Evolutionary conservation across 2,113 vertebrate genomes (phyloP), one percentile per base, ranked within the genome.

Genomic region (Siniperca knerii): DNA sequence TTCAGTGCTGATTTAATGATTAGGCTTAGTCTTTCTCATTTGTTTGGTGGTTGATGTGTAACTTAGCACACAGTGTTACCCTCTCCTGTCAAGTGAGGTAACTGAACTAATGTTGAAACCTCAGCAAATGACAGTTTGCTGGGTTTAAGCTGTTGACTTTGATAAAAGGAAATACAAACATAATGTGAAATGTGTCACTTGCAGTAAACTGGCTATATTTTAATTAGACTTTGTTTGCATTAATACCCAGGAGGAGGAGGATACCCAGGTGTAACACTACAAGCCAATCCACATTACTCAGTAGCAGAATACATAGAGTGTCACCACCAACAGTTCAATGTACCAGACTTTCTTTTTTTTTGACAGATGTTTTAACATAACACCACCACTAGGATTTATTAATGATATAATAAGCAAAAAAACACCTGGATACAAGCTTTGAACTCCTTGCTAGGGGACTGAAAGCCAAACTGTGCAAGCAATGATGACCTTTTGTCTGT

Each of bases 51-150:
- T 42, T 66, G 74, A 10, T 60, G 40, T 25, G 7, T 42, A 11
- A 42, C 9, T 35, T 42, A 33, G 25, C 23, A 33, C 37, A 46
- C 37, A 57, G 7, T 46, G 20, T 16, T 62, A 12, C 8, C 25
- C 42, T 35, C 54, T 70, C 18, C 4, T 35, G 35, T 71, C 15
- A 40, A 46, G 18, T 62, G 67, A 64, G 10, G 37, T 13, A 55
- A 46, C 61, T 67, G 12, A 35, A 74, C 40, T 57, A 11, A 46
- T 57, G 66, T 46, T 57, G 60, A 71, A 77, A 77, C 40, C 4
- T 33, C 71, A 82, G 33, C 1, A 65, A 25, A 55, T 40, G 5
- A 48, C 23, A 46, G 55, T 16, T 50, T 35, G 20, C 1, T 29
- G 13, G 23, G 6, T 2, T 35, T 68, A 35, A 52, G 6, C 71